Evolutionary conservation across 1,140 invertebrate species (phyloP).

Genomic region (Drosophila insularis): DNA sequence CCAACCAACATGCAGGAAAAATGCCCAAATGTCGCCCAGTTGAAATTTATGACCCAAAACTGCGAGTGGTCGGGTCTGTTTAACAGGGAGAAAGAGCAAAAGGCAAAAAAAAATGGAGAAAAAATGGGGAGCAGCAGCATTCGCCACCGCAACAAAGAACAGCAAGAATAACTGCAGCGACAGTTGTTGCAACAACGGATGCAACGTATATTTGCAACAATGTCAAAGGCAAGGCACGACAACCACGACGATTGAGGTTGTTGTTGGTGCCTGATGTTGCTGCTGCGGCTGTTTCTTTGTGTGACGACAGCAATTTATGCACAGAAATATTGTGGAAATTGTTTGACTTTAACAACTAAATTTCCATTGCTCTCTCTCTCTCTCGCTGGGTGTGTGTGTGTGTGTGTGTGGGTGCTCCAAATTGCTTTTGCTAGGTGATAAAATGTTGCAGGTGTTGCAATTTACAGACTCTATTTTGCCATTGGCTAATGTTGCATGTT

Average conservation of each 20-base stretch:
- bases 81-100: constrained; percentile 27
- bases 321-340: constrained; percentile 75
- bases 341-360: constrained; percentile 78
- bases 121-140: constrained; percentile 50
- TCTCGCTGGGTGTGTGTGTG: constrained; percentile 3
- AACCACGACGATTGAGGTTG: constrained; percentile 9
- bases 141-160: constrained; percentile 8
- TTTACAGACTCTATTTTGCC: not conserved
- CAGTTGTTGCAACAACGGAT: constrained; percentile 52
- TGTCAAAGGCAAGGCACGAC: constrained; percentile 48
- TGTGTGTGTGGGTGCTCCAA: constrained; percentile 60
- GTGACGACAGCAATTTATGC: constrained; percentile 66
- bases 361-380: constrained; percentile 40
- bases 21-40: constrained; percentile 74
- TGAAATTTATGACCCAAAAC: constrained; percentile 75
- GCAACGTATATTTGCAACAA: constrained; percentile 64
- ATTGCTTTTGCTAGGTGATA: constrained; percentile 72
- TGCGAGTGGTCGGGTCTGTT: constrained; percentile 11
- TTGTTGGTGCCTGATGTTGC: not conserved
- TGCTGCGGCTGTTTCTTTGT: constrained; percentile 40
- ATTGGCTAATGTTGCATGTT: constrained; percentile 17
- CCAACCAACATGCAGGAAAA: constrained; percentile 60
- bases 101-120: no score
- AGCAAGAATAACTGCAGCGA: constrained; percentile 35
- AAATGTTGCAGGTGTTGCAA: constrained; percentile 63